Base-by-base conservation (phyloP, 2,888 invertebrate species). In the Campopleginae sp. region DNA sequence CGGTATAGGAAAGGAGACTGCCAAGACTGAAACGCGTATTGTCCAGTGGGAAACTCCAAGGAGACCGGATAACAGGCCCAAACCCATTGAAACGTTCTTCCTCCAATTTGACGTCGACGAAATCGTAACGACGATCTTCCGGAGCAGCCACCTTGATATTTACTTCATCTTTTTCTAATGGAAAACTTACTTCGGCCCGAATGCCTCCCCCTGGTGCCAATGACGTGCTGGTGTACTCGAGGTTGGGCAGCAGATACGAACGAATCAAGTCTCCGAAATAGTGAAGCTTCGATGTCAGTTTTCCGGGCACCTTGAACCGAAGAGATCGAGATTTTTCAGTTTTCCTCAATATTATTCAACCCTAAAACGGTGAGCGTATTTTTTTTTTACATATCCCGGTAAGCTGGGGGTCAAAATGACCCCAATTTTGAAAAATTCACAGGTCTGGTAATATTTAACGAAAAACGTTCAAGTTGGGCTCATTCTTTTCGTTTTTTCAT, bases 111-210 rank as follows among this genome's bases (percentile, higher is more conserved):
- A 92, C 83, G 27, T 89, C 91, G 3, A 87, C 78, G 27, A 92
- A 88, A 58, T 88, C 88, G 72, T 89, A 90, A 70, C 88, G 86
- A 27, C 88, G 86, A n/a, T 86, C 80, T 33, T 38, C 66, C 0
- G 93, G 91, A 42, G 91, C 92, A 0, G 89, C 71, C 3, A 94
- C 77, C 1, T 88, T 81, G 7, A 92, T 31, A 48, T 94, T 89
- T 3, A 91, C 75, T 19, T 85, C 84, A 23, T 89, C 68, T 14
- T 89, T 88, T 27, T 85, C 72, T 66, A 90, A 46, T 6, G 92
- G 91, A 71, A 88, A 93, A 23, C 90, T 87, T 0, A 91, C 19
- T 12, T 88, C 70, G 3, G 19, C 54, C 3, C 93, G 33, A 68
- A 89, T 90, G 0, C 90, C 31, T 23, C 87, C 89, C 74, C 90